Conservation (phyloP, 2,797 vertebrate genomes). For the Danio choprae region DNA sequence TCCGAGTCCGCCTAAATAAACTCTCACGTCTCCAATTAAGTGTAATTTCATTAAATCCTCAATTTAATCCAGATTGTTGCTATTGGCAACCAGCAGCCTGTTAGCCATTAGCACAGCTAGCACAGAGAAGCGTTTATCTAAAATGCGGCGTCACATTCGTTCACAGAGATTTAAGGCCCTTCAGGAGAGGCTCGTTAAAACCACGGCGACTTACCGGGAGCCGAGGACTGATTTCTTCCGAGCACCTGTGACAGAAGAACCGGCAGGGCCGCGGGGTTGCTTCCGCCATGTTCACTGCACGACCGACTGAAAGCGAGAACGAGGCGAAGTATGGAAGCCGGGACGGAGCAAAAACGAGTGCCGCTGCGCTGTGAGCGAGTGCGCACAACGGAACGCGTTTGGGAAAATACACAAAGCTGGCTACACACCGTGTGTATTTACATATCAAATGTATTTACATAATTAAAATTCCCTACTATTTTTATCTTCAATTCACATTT, state of each 20-base stretch:
- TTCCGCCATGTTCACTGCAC: conserved; percentile 89
- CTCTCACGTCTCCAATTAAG: background rate
- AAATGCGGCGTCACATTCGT: background rate
- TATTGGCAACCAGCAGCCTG: conserved; percentile 37
- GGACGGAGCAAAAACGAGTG: conserved; percentile 65
- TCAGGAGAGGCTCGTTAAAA: fast-evolving
- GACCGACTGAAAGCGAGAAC: conserved; percentile 58
- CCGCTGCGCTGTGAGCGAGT: background rate
- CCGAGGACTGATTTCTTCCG: conserved; percentile 88
- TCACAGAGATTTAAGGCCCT: fast-evolving
- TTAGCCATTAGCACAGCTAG: conserved; percentile 29
- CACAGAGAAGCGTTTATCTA: background rate
- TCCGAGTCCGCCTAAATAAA: background rate
- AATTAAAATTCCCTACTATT: no score
- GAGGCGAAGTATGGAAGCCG: conserved; percentile 67
- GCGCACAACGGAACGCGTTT: conserved; percentile 21
- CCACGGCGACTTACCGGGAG: conserved; percentile 83
- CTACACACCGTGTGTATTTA: no score
- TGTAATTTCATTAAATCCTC: background rate
- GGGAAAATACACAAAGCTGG: background rate
- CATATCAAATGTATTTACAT: no score
- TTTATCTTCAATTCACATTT: no score
- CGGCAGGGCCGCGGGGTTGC: conserved; percentile 86
- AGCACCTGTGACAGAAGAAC: conserved; percentile 94
- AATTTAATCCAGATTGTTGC: conserved; percentile 40